Conservation (phyloP, 1,140 invertebrate genomes). For the Diorhabda elongata region DNA sequence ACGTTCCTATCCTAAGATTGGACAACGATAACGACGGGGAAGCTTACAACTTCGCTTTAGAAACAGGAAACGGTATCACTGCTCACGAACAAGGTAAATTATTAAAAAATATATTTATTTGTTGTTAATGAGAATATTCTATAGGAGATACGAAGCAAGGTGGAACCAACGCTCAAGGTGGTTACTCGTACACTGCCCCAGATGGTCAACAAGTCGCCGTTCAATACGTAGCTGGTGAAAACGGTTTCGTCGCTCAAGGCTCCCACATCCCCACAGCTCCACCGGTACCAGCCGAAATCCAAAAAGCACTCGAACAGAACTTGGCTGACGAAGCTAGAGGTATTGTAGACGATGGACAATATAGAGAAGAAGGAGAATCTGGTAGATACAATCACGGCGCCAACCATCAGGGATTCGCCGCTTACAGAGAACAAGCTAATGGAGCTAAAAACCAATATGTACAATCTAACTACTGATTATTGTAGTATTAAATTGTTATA, state of each 20-base stretch:
- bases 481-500: not conserved
- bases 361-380: conserved; percentile 27
- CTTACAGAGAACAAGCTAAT: not conserved
- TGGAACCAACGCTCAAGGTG: conserved; percentile 44
- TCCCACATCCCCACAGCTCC: conserved; percentile 52
- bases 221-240: conserved; percentile 55
- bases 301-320: conserved; percentile 51
- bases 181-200: conserved; percentile 54
- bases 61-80: conserved; percentile 57
- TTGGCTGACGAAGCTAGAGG: conserved; percentile 39
- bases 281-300: conserved; percentile 50
- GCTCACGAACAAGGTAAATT: conserved; percentile 51
- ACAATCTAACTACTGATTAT: not conserved
- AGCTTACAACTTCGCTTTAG: conserved; percentile 53
- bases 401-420: conserved; percentile 13
- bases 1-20: conserved; percentile 46
- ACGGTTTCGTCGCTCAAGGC: conserved; percentile 53
- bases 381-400: conserved; percentile 6
- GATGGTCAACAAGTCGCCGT: conserved; percentile 53
- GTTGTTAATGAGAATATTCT: conserved; percentile 17
- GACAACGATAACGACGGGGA: conserved; percentile 30
- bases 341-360: conserved; percentile 39
- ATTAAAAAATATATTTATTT: not conserved
- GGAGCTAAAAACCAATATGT: not conserved
- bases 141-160: not conserved